phyloP scores from a whole-genome alignment of 1,140 invertebrate species.

The Pogonus chalceus region DNA sequence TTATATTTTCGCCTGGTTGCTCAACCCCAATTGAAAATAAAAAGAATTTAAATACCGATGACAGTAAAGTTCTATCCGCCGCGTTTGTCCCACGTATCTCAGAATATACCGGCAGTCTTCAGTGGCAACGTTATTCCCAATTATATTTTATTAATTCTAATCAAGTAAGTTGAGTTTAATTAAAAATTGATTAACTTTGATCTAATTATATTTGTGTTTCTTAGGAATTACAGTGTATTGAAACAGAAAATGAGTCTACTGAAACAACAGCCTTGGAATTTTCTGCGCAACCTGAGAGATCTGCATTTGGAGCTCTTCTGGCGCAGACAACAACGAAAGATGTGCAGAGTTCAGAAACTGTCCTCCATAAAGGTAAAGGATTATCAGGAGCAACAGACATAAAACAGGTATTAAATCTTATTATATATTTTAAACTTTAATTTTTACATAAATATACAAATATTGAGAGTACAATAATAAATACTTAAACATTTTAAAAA shows the following conservation, averaged over 20 bases:
- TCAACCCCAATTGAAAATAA: conserved; percentile 42
- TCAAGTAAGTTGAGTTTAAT: conserved; percentile 34
- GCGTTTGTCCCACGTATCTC: conserved; percentile 44
- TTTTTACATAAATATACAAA: conserved; percentile 3
- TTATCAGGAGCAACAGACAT: neutral
- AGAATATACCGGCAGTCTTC: conserved; percentile 31
- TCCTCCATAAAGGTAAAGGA: neutral
- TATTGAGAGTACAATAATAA: neutral
- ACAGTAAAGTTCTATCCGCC: conserved; percentile 35
- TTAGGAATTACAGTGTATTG: conserved; percentile 25
- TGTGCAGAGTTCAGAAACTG: neutral
- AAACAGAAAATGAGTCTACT: conserved; percentile 14
- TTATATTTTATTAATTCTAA: conserved; percentile 47
- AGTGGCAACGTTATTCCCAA: conserved; percentile 48
- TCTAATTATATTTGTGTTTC: conserved; percentile 13
- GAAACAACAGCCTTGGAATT: neutral
- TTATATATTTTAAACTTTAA: neutral
- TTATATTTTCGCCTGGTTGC: conserved; percentile 47
- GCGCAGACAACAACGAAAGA: neutral
- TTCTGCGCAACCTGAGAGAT: neutral
- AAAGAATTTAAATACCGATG: conserved; percentile 36
- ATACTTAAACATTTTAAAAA: neutral
- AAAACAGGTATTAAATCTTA: neutral
- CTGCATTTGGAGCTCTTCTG: neutral
- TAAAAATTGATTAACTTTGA: conserved; percentile 15